phyloP scores from a whole-genome alignment of 2,113 vertebrate species.

The Carassius gibelio region DNA sequence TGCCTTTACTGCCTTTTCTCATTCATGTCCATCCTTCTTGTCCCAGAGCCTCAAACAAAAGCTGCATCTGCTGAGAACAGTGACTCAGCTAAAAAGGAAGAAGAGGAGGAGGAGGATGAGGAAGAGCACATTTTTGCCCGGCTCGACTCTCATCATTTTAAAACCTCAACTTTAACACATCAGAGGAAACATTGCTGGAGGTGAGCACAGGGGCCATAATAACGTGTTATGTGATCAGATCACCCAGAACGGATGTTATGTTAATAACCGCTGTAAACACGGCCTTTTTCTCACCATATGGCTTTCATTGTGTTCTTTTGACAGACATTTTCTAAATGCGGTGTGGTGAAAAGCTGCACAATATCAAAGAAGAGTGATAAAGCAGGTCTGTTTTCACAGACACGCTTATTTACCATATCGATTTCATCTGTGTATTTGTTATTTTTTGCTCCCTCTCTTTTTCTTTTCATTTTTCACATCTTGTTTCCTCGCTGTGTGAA shows the following conservation, averaged over 20 bases:
- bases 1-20: not conserved
- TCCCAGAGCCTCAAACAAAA: not conserved
- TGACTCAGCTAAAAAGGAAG: constrained; percentile 29
- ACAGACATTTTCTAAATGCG: constrained; percentile 88
- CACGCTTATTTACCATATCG: constrained; percentile 9
- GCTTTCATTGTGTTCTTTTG: constrained; percentile 43
- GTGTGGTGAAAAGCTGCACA: constrained; percentile 83
- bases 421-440: not conserved
- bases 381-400: constrained; percentile 75
- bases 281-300: not conserved
- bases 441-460: not conserved
- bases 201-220: constrained; percentile 56
- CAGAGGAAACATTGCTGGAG: constrained; percentile 82
- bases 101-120: constrained; percentile 74
- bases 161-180: constrained; percentile 91
- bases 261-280: constrained; percentile 9
- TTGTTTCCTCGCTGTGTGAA: not conserved
- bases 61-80: not conserved
- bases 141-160: constrained; percentile 93
- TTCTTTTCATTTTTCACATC: not conserved
- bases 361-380: constrained; percentile 93
- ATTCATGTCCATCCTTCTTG: not conserved
- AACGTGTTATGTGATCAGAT: not conserved
- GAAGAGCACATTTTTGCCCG: constrained; percentile 81
- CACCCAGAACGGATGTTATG: not conserved